These are phyloP conservation scores for Mesorhabditis sp. DNA, from an alignment of 2,888 invertebrate genomes.

Conservation along the genomic window DNA sequence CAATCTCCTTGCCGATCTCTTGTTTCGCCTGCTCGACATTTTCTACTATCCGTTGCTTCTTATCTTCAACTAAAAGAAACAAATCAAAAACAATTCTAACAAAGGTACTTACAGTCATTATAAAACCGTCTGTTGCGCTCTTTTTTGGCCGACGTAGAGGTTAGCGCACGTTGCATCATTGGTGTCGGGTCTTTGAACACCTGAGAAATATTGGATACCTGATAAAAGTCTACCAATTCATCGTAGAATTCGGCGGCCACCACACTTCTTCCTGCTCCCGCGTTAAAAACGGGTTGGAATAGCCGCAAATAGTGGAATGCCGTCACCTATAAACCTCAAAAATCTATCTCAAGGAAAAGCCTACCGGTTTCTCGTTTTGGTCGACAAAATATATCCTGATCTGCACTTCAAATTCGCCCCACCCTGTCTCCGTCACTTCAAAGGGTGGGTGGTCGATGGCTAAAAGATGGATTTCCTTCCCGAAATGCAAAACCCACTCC, in stretches of 20 bases:
- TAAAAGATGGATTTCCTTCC: constrained; percentile 33
- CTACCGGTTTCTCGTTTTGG: constrained; percentile 84
- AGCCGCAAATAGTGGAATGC: constrained; percentile 47
- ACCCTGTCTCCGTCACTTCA: constrained; percentile 94
- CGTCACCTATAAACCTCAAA: constrained; percentile 28
- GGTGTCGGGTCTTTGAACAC: constrained; percentile 45
- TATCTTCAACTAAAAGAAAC: constrained; percentile 29
- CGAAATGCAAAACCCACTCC: constrained; percentile 60
- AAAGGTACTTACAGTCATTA: constrained; percentile 35
- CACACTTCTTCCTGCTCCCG: constrained; percentile 28
- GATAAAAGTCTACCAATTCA: constrained; percentile 32
- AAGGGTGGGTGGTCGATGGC: constrained; percentile 91
- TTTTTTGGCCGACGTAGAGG: constrained; percentile 24
- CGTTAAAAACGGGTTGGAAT: constrained; percentile 35
- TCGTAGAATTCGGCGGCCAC: constrained; percentile 51
- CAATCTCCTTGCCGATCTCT: constrained; percentile 36
- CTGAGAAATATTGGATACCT: constrained; percentile 16
- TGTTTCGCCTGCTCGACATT: constrained; percentile 26
- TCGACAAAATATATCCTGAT: constrained; percentile 96
- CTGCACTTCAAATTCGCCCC: constrained; percentile 98
- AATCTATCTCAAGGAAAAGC: background rate
- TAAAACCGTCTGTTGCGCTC: constrained; percentile 28
- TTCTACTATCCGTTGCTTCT: constrained; percentile 27
- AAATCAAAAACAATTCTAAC: background rate
- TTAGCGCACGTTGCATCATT: constrained; percentile 32